Conservation (phyloP, 1,140 invertebrate genomes). For the Tenebrio molitor region DNA sequence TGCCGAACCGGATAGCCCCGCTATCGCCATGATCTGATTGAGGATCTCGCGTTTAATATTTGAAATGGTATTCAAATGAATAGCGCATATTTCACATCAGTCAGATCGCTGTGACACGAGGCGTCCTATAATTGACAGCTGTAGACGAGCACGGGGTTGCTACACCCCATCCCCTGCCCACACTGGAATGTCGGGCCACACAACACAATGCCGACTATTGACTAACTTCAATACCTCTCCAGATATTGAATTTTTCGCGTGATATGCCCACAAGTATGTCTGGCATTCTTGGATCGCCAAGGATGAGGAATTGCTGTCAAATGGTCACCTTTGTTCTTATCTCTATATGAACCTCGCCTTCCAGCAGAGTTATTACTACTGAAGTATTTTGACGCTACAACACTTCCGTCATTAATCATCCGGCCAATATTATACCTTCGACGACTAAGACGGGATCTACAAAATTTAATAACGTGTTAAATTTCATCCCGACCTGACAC, state of each 20-base stretch:
- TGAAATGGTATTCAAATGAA: slow-evolving; percentile 59
- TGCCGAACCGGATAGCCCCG: too few relatives aligned
- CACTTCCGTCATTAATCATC: slow-evolving; percentile 27
- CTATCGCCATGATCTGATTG: slow-evolving; percentile 45
- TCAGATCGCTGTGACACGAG: slow-evolving; percentile 57
- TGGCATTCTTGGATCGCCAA: slow-evolving; percentile 52
- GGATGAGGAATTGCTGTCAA: slow-evolving; percentile 61
- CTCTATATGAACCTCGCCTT: slow-evolving; percentile 19
- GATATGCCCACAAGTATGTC: slow-evolving; percentile 56
- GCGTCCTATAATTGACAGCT: slow-evolving; percentile 58
- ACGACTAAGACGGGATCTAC: neutral
- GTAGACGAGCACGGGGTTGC: slow-evolving; percentile 51
- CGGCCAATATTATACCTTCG: slow-evolving; percentile 7
- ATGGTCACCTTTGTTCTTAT: slow-evolving; percentile 55
- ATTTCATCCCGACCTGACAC: neutral
- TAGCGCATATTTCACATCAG: slow-evolving; percentile 59
- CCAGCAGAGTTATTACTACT: slow-evolving; percentile 33
- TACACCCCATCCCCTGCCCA: slow-evolving; percentile 15
- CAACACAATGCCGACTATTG: slow-evolving; percentile 57
- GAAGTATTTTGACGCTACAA: slow-evolving; percentile 27
- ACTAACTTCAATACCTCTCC: slow-evolving; percentile 54
- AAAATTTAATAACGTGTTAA: slow-evolving; percentile 13
- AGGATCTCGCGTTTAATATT: slow-evolving; percentile 45
- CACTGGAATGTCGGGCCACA: slow-evolving; percentile 48
- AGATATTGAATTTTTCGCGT: slow-evolving; percentile 62